Evolutionary conservation across 30 jellyfish, hydroid and myxozoan genomes (phyloP), one percentile per base, ranked within the genome.

Genomic region (Chrysaora quinquecirrha): DNA sequence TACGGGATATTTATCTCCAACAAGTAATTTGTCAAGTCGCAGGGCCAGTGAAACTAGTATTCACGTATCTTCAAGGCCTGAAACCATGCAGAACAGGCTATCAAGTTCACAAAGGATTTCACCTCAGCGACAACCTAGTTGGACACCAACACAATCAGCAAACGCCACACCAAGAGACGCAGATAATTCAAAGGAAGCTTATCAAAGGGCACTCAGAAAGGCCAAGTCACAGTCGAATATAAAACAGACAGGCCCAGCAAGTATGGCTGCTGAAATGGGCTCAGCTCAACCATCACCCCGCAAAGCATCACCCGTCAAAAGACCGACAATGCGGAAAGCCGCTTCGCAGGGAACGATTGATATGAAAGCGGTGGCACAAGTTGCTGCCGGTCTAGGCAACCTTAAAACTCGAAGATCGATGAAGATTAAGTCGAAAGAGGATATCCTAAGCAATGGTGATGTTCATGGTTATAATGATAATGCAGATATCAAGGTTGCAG

Each of bases 41-140:
- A 54, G 85, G 48, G 92, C 85, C 25, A 82, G 92, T 50, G 92
- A 82, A 28, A 82, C 85, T 0, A 82, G 63, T 35, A 80, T 78
- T 24, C 63, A 82, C 30, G 56, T 48, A 0, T 71, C 79, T 21
- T 20, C 85, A 11, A 47, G 56, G 34, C n/a, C 76, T 11, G 48
- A 48, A 12, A 14, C 2, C 23, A 0, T 60, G 2, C 65, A 22
- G 32, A 38, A 29, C 16, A 34, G 35, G 68, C 46, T 64, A 3
- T 27, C 64, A 1, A 6, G 58, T 25, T 21, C 80, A 28, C 29
- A 4, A 20, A 19, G 29, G 4, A 12, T 52, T 16, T 3, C 68
- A 52, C 9, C 58, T 9, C 58, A 43, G 58, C 58, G 16, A 16
- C 58, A 43, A 16, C 25, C 68, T 9, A 20, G 68, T 20, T 20